phyloP scores from a whole-genome alignment of 1,140 invertebrate species.

The Drosophila paulistorum region DNA sequence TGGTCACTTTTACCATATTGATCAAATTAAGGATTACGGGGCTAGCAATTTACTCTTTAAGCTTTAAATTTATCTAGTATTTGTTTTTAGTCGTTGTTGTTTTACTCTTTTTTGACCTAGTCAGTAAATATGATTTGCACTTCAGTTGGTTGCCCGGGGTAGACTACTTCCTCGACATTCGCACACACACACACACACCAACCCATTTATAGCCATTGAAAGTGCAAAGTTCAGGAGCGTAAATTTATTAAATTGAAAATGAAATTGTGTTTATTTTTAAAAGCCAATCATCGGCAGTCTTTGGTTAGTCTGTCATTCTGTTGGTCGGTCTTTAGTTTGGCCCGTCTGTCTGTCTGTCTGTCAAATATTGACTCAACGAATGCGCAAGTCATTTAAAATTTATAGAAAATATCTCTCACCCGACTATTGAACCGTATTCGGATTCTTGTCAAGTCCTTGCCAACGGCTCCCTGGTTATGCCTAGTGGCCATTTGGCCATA shows the following conservation, averaged over 20 bases:
- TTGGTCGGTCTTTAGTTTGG: slow-evolving; percentile 18
- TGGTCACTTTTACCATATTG: slow-evolving; percentile 7
- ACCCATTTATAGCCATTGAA: slow-evolving; percentile 18
- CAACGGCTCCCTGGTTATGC: not conserved
- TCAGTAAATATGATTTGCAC: slow-evolving; percentile 29
- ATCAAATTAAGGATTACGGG: no score
- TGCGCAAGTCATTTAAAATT: slow-evolving; percentile 68
- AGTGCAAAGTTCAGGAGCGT: slow-evolving; percentile 45
- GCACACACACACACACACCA: no score
- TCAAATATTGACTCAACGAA: slow-evolving; percentile 68
- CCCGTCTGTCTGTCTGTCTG: slow-evolving; percentile 12
- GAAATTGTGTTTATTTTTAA: slow-evolving; percentile 63
- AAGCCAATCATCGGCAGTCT: slow-evolving; percentile 35
- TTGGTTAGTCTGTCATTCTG: not conserved
- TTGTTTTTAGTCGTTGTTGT: no score
- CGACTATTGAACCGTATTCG: not conserved
- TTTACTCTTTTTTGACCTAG: slow-evolving; percentile 1
- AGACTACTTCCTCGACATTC: no score
- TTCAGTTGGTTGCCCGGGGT: not conserved
- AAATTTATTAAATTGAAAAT: slow-evolving; percentile 64
- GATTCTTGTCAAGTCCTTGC: not conserved
- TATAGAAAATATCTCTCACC: slow-evolving; percentile 55
- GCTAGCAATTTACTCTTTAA: no score
- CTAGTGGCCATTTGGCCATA: not conserved
- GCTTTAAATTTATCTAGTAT: no score